Evolutionary conservation across 2,888 invertebrate species (phyloP).

Genomic region (Eremobia ochroleuca): DNA sequence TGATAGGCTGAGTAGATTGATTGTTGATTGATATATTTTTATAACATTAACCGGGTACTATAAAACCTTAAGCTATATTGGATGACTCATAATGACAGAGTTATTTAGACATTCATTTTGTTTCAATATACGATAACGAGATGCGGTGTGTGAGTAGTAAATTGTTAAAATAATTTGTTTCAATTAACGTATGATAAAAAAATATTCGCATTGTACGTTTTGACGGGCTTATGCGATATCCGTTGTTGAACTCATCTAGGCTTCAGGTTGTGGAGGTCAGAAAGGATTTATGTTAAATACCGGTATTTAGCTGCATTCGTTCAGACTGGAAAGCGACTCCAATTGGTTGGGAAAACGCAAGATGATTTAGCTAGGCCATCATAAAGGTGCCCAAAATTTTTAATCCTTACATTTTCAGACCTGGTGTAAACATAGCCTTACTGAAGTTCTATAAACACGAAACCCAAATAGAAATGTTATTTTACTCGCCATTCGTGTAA

Average conservation of each 20-base stretch:
- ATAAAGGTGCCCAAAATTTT: neutral
- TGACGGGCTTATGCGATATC: neutral
- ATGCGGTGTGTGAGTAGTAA: neutral
- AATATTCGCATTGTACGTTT: neutral
- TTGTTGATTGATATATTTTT: too few species aligned
- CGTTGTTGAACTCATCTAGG: neutral
- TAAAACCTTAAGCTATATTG: neutral
- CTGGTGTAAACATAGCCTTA: constrained; percentile 20
- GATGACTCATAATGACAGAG: neutral
- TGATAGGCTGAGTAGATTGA: neutral
- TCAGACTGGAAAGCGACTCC: neutral
- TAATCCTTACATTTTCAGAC: neutral
- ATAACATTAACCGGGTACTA: neutral
- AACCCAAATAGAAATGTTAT: constrained; percentile 52
- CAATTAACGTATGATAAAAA: too few species aligned
- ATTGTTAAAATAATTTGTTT: too few species aligned
- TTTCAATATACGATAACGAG: neutral
- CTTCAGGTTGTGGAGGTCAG: neutral
- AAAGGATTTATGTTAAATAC: neutral
- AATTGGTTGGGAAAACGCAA: neutral
- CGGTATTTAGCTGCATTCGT: neutral
- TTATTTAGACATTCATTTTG: neutral
- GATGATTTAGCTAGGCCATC: neutral
- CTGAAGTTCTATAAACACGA: constrained; percentile 23
- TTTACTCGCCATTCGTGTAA: constrained; percentile 33